A percentile compares a stretch with the other conserved stretches of the same genome.
These are phyloP conservation scores for Erpornis zantholeuca DNA, from an alignment of 2,113 vertebrate genomes.

Conservation along the genomic window DNA sequence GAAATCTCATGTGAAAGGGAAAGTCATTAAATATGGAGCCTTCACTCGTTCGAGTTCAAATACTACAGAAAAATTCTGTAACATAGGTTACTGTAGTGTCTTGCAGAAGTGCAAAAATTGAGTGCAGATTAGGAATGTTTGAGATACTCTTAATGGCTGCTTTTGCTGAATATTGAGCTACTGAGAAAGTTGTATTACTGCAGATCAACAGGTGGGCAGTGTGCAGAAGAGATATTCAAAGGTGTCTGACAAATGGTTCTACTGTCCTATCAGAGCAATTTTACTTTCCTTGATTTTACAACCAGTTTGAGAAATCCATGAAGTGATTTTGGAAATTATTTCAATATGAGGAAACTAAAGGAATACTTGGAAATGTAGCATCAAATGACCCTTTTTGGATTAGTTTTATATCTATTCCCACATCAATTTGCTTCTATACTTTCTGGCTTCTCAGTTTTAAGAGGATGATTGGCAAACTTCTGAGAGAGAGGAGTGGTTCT, in stretches of 20 bases:
- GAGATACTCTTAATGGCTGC: neutral
- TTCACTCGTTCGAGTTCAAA: neutral
- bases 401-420: neutral
- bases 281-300: neutral
- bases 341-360: neutral
- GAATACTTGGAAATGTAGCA: neutral
- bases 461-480: neutral
- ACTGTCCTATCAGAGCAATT: neutral
- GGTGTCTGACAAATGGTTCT: neutral
- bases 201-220: neutral
- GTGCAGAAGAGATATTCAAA: neutral
- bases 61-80: neutral
- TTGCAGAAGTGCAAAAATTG: neutral
- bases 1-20: neutral
- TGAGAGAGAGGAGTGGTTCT: neutral
- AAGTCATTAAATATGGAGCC: neutral
- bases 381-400: neutral
- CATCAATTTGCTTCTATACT: neutral
- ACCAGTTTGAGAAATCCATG: neutral
- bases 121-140: neutral
- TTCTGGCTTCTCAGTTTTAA: neutral
- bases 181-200: neutral
- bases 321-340: neutral
- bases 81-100: neutral
- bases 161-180: neutral